Evolutionary conservation across 2,888 invertebrate genomes (phyloP).

Genomic region (Chrysodeixis includens): DNA sequence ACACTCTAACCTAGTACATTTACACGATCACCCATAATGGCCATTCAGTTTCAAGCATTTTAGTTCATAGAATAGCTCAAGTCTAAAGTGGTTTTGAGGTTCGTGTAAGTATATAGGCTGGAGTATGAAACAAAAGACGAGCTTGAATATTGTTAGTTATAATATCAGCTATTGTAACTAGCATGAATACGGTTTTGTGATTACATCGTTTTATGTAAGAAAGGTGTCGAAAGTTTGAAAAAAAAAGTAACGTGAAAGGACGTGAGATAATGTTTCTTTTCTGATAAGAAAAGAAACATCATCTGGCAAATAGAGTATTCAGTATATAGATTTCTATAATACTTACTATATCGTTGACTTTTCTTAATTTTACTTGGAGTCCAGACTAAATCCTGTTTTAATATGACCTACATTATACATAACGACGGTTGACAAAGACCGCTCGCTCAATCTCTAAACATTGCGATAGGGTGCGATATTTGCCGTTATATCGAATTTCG

Average conservation of each 20-base stretch:
- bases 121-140: neutral
- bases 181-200: too few species aligned
- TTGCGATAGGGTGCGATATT: constrained; percentile 61
- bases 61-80: constrained; percentile 16
- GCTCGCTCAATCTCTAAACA: constrained; percentile 12
- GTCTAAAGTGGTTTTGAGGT: constrained; percentile 10
- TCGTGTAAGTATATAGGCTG: neutral
- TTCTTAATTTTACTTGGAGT: neutral
- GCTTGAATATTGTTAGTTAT: neutral
- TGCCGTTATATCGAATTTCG: constrained; percentile 79
- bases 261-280: too few species aligned
- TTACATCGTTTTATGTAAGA: too few species aligned
- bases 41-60: constrained; percentile 24
- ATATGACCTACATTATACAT: neutral
- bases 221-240: too few species aligned
- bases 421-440: neutral
- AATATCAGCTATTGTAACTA: too few species aligned
- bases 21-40: constrained; percentile 59
- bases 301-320: too few species aligned
- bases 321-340: too few species aligned
- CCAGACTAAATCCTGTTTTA: neutral
- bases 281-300: too few species aligned
- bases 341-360: too few species aligned
- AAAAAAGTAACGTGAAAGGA: too few species aligned
- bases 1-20: too few species aligned